These are phyloP conservation scores for Oegoconia quadripuncta DNA, from an alignment of 2,888 invertebrate species.

Conservation along the genomic window DNA sequence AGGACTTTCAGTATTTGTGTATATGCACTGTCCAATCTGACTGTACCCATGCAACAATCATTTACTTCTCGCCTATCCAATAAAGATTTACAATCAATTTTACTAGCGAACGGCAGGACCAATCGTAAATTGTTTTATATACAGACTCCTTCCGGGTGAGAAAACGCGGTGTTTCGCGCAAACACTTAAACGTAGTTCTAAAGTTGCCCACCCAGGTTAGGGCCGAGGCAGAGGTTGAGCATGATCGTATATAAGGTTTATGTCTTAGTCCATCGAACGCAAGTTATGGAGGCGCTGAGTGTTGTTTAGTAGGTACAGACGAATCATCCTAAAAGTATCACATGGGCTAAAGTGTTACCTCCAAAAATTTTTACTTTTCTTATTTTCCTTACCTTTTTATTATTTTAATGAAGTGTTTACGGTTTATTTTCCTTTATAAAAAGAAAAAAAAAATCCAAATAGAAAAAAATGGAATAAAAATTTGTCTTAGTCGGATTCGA, in stretches of 20 bases:
- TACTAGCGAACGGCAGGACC: constrained; percentile 20
- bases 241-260: neutral
- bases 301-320: neutral
- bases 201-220: constrained; percentile 1
- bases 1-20: too few species aligned
- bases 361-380: too few species aligned
- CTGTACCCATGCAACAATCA: neutral
- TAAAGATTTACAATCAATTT: constrained; percentile 30
- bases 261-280: neutral
- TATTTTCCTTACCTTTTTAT: too few species aligned
- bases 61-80: constrained; percentile 6
- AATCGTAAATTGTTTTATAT: constrained; percentile 25
- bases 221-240: neutral
- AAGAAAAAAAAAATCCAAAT: too few species aligned
- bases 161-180: neutral
- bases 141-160: constrained; percentile 1
- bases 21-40: neutral
- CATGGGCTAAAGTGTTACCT: too few species aligned
- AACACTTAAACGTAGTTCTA: too few species aligned
- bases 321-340: too few species aligned
- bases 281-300: neutral
- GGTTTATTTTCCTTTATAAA: too few species aligned
- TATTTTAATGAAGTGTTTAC: too few species aligned
- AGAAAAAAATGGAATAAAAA: too few species aligned
- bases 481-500: too few species aligned